These are phyloP conservation scores for Chloromyia formosa DNA, from an alignment of 2,888 invertebrate species.

Conservation along the genomic window DNA sequence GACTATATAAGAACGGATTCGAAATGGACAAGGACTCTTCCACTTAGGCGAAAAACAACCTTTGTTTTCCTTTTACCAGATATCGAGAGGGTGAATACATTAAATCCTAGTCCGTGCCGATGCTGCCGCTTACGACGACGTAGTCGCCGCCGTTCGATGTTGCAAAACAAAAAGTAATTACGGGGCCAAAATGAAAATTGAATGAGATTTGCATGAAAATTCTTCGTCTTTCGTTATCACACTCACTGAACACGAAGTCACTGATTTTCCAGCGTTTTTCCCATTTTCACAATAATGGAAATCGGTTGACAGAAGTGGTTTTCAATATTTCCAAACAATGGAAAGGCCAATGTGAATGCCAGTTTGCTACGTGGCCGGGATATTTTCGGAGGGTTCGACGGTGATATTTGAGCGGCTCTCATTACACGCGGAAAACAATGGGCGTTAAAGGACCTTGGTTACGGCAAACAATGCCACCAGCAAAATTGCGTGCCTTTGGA, in stretches of 20 bases:
- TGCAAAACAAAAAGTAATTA: slow-evolving; percentile 45
- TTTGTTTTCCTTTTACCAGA: slow-evolving; percentile 6
- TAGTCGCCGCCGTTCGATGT: too few species aligned
- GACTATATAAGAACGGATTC: neutral
- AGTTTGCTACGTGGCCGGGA: neutral
- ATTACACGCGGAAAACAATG: too few species aligned
- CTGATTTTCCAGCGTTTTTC: slow-evolving; percentile 37
- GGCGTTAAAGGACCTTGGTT: too few species aligned
- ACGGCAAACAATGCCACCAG: slow-evolving; percentile 6
- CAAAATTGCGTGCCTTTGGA: neutral
- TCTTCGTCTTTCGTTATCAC: slow-evolving; percentile 34
- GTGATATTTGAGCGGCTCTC: too few species aligned
- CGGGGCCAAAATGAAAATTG: slow-evolving; percentile 47
- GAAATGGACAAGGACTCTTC: neutral
- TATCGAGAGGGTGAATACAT: slow-evolving; percentile 32
- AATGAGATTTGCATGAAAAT: slow-evolving; percentile 48
- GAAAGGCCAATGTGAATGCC: neutral
- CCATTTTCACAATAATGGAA: slow-evolving; percentile 32
- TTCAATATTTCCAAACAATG: slow-evolving; percentile 12
- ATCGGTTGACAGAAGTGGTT: slow-evolving; percentile 39
- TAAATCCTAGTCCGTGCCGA: slow-evolving; percentile 13
- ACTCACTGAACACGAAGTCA: slow-evolving; percentile 28
- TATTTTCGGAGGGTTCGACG: neutral
- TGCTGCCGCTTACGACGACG: neutral
- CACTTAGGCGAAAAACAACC: slow-evolving; percentile 13